phyloP scores from a whole-genome alignment of 2,888 invertebrate genomes.

The Gastracanthus pulcherrimus region DNA sequence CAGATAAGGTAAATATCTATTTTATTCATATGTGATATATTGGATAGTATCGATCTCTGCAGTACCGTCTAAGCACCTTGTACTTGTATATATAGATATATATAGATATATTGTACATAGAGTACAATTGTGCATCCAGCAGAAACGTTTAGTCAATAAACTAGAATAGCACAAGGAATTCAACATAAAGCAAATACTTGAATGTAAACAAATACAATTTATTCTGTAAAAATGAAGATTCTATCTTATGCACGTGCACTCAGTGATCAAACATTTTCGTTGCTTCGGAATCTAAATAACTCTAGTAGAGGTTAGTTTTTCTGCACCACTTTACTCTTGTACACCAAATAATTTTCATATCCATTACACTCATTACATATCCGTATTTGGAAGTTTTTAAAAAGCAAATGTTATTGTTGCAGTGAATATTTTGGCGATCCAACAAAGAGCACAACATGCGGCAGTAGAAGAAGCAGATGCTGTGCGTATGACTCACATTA shows the following conservation, averaged over 20 bases:
- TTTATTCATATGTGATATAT: neutral
- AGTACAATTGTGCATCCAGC: neutral
- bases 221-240: conserved; percentile 46
- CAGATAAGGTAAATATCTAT: neutral
- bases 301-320: conserved; percentile 50
- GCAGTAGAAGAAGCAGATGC: conserved; percentile 21
- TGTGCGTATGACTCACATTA: conserved; percentile 21
- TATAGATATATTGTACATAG: neutral
- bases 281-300: conserved; percentile 16
- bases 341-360: neutral
- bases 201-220: too few species aligned
- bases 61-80: neutral
- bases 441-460: conserved; percentile 12
- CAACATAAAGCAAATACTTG: too few species aligned
- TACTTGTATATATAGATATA: neutral
- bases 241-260: conserved; percentile 14
- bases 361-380: too few species aligned
- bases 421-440: conserved; percentile 5
- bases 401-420: neutral
- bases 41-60: neutral
- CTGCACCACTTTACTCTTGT: neutral
- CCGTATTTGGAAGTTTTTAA: neutral
- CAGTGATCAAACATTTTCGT: conserved; percentile 12
- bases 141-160: neutral
- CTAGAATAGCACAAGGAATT: too few species aligned